These are phyloP conservation scores for Taxidea taxus DNA, from an alignment of 2,113 vertebrate species.

Conservation along the genomic window DNA sequence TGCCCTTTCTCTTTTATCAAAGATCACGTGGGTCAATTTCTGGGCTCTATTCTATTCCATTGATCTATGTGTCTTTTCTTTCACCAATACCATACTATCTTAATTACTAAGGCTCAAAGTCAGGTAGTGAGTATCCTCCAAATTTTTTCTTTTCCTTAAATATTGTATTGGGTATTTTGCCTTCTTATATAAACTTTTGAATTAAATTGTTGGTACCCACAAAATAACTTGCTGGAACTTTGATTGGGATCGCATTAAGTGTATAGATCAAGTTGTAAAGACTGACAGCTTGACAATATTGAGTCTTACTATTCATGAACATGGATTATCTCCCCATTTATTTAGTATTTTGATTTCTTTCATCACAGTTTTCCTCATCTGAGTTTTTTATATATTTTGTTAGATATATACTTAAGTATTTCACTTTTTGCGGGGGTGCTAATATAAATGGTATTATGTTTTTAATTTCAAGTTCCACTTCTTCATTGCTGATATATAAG, in stretches of 20 bases:
- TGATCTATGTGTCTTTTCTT: not conserved
- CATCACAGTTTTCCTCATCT: not conserved
- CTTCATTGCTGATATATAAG: not conserved
- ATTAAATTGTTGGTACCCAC: not conserved
- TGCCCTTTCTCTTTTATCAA: not conserved
- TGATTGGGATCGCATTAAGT: not conserved
- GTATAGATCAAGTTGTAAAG: not conserved
- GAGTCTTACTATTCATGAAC: not conserved
- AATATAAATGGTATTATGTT: not conserved
- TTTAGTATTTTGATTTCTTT: not conserved
- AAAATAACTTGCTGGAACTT: not conserved
- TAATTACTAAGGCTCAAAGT: not conserved
- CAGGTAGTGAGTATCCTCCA: not conserved
- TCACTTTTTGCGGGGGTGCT: not conserved
- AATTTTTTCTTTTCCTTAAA: not conserved
- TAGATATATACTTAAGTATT: not conserved
- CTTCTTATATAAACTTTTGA: not conserved
- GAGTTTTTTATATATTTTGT: not conserved
- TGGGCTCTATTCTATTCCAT: not conserved
- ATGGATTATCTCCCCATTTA: not conserved
- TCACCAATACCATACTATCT: not conserved
- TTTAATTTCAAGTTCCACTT: not conserved
- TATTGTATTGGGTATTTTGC: not conserved
- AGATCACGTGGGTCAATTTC: too few species aligned
- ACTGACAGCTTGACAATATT: not conserved